Conservation (phyloP, 2,797 vertebrate genomes). For the Gouania willdenowi region DNA sequence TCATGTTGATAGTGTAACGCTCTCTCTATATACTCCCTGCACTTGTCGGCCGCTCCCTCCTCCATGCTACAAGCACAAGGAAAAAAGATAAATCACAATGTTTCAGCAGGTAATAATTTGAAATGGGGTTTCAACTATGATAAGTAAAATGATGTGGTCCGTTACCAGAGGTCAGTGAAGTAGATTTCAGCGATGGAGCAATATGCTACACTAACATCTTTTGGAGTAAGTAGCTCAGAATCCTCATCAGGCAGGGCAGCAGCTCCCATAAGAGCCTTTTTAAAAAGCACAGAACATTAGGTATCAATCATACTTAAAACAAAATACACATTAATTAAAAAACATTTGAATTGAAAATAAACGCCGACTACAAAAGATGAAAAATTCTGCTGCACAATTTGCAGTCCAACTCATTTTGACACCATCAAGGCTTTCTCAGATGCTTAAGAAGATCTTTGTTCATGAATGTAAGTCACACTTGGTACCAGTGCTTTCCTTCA, state of each 20-base stretch:
- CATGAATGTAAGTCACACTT: background rate
- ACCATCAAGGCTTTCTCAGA: background rate
- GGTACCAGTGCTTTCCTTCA: background rate
- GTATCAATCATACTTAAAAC: too few relatives aligned
- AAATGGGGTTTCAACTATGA: conserved; percentile 1
- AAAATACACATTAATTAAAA: too few relatives aligned
- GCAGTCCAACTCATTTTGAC: background rate
- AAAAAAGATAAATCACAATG: conserved; percentile 18
- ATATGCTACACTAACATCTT: conserved; percentile 78
- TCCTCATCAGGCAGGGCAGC: conserved; percentile 46
- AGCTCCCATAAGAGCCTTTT: conserved; percentile 58
- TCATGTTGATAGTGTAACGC: conserved; percentile 75
- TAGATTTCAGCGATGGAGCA: conserved; percentile 84
- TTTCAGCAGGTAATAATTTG: conserved; percentile 3
- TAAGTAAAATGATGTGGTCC: background rate
- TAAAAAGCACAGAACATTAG: background rate
- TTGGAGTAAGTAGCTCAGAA: conserved; percentile 49
- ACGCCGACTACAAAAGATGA: background rate
- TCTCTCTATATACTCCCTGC: conserved; percentile 75
- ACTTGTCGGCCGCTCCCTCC: conserved; percentile 76
- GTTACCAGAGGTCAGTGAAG: conserved; percentile 83
- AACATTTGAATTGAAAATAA: background rate
- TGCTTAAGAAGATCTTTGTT: background rate
- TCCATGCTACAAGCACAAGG: conserved; percentile 63
- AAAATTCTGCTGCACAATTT: conserved; percentile 1